Evolutionary conservation across 2,888 invertebrate genomes (phyloP), one percentile per base, ranked within the genome.

Genomic region (Volucella bombylans): DNA sequence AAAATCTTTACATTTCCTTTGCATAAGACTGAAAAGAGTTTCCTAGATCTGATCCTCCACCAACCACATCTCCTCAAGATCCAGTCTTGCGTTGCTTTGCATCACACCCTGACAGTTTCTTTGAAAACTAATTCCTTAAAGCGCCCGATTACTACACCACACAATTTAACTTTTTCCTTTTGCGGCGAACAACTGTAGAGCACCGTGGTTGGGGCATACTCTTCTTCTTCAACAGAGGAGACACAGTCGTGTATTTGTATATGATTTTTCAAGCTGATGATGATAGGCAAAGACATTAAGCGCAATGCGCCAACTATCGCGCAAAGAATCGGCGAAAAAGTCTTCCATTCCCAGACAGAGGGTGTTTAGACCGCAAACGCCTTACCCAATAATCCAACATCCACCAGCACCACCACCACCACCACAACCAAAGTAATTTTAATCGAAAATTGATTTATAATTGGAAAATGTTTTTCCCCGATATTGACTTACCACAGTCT

Each of bases 401-500:
- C 31, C 15, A 41, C 45, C 12, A 8, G 15, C 8, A 31, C 15
- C 47, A 10, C 52, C 39, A 45, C 50, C 18, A 39, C 38, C 38
- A 45, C 18, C 57, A 47, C 68, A 74, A 80, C 80, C 80, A 90
- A 91, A 90, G 90, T 89, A 90, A 91, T 91, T 91, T 91, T 90
- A 91, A 91, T 91, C 90, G 91, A 91, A 92, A 91, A 91, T 92
- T 91, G 91, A 91, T 91, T 92, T 91, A 92, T 92, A 91, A 91
- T 91, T 91, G 92, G 87, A 90, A 91, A 92, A 91, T 87, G 90
- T 89, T 89, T 89, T 90, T 90, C 88, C 87, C 87, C 90, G 89
- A 89, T 90, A 90, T 90, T 90, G 90, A 90, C 89, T 90, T 90
- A 88, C 90, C 90, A 88, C 90, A 89, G 87, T 86, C 88, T 86